Percentiles rank a stretch among this genome's conserved stretches.
These are phyloP conservation scores for Ceuthmochares aereus DNA, from an alignment of 2,113 vertebrate species.

Conservation along the genomic window DNA sequence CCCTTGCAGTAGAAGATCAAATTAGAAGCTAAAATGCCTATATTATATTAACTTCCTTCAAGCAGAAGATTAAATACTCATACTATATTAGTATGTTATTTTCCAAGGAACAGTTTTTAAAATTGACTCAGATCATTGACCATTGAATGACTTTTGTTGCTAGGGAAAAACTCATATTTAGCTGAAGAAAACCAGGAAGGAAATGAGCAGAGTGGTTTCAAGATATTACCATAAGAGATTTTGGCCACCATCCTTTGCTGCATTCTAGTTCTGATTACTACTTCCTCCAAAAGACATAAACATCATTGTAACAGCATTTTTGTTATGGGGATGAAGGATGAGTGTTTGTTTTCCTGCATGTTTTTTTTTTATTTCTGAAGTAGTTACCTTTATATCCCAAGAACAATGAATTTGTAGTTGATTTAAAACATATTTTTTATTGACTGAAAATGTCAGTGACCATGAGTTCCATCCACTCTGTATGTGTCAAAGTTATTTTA, in stretches of 20 bases:
- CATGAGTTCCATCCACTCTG: not conserved
- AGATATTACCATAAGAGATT: not conserved
- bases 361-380: constrained; percentile 8
- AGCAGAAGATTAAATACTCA: not conserved
- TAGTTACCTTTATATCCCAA: constrained; percentile 40
- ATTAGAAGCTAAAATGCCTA: not conserved
- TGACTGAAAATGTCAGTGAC: constrained; percentile 63
- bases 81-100: not conserved
- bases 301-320: not conserved
- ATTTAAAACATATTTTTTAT: constrained; percentile 56
- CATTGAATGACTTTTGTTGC: not conserved
- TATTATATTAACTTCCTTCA: not conserved
- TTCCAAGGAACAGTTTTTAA: not conserved
- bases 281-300: not conserved
- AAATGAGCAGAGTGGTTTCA: not conserved
- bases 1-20: not conserved
- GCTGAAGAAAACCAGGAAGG: not conserved
- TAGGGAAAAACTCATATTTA: not conserved
- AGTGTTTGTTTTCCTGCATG: not conserved
- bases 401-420: constrained; percentile 61
- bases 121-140: not conserved
- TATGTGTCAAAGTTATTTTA: constrained; percentile 56
- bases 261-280: not conserved
- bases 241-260: not conserved
- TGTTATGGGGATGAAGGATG: not conserved